These are phyloP conservation scores for Melitaea cinxia DNA, from an alignment of 1,140 invertebrate species.

Conservation along the genomic window DNA sequence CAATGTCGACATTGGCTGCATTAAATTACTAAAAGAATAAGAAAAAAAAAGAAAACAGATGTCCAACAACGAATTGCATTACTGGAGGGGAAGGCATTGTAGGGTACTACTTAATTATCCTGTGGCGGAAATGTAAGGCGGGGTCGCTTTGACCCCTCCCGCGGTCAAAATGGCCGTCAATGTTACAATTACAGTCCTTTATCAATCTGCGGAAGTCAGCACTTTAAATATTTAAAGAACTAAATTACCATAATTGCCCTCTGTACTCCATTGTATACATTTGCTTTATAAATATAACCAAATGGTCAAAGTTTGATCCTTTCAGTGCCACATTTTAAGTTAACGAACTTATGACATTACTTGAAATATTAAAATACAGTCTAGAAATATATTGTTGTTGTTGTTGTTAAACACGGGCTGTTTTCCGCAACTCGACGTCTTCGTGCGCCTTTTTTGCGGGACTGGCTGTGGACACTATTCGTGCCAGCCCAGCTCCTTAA, in stretches of 20 bases:
- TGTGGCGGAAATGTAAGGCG: conserved; percentile 75
- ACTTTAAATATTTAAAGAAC: conserved; percentile 57
- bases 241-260: conserved; percentile 47
- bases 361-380: too few relatives aligned
- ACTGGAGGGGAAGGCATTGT: conserved; percentile 65
- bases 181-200: conserved; percentile 71
- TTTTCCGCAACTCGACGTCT: too few relatives aligned
- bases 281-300: conserved; percentile 18
- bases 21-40: conserved; percentile 14
- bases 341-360: too few relatives aligned
- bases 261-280: conserved; percentile 35
- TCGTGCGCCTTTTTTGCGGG: too few relatives aligned
- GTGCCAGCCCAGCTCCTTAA: too few relatives aligned
- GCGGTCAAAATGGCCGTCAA: conserved; percentile 75
- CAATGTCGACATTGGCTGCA: not conserved
- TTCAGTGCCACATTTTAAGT: too few relatives aligned
- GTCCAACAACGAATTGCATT: conserved; percentile 58
- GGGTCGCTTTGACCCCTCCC: conserved; percentile 75
- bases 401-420: too few relatives aligned
- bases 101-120: conserved; percentile 79
- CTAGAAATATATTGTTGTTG: too few relatives aligned
- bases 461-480: too few relatives aligned
- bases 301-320: conserved; percentile 12
- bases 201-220: conserved; percentile 58
- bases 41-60: conserved; percentile 50